Conservation (phyloP, 2,113 vertebrate species). For the Atrichornis clamosus region DNA sequence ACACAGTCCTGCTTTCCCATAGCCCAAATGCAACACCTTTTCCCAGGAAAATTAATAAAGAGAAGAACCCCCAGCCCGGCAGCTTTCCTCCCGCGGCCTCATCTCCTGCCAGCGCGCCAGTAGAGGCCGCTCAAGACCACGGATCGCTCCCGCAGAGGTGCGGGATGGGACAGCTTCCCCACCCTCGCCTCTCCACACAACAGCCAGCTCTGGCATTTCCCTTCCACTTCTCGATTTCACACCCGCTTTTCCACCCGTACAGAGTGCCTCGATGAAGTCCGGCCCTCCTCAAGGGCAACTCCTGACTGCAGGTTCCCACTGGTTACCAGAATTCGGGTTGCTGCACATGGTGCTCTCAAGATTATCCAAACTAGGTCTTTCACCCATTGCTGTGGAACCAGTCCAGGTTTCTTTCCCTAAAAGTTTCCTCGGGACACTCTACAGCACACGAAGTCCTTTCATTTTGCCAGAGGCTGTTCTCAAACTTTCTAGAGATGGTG, state of each 20-base stretch:
- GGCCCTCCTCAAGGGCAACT: background rate
- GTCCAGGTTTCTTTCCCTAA: background rate
- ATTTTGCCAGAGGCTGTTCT: background rate
- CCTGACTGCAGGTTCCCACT: no score
- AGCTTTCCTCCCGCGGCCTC: background rate
- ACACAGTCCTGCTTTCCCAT: background rate
- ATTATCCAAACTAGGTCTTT: background rate
- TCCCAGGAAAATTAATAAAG: background rate
- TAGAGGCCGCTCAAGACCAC: slow-evolving; percentile 6
- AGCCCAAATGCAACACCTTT: background rate
- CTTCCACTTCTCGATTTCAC: background rate
- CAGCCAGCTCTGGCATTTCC: background rate
- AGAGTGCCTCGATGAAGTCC: background rate
- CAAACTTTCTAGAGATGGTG: background rate
- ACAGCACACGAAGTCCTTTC: background rate
- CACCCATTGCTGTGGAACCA: background rate
- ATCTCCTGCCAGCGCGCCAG: background rate
- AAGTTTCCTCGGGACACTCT: background rate
- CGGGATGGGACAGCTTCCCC: background rate
- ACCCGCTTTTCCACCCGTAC: background rate
- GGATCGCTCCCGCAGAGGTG: background rate
- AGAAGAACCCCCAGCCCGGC: background rate
- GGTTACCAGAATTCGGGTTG: background rate
- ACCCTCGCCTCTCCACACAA: fast-evolving
- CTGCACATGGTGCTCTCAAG: background rate